Base-by-base conservation (phyloP, 2,113 vertebrate genomes). In the Hiodon alosoides region DNA sequence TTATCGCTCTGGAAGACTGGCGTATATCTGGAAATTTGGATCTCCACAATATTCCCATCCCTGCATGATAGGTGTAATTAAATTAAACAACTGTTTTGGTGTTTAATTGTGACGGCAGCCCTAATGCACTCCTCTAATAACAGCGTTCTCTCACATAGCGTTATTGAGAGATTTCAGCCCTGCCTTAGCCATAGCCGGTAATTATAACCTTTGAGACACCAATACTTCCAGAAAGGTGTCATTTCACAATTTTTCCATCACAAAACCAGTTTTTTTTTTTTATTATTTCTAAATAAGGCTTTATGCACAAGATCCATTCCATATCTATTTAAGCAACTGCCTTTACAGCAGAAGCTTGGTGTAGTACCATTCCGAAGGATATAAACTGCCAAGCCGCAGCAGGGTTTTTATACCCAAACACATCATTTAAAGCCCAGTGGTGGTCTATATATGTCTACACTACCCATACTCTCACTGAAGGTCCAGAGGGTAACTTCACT, bases 11-110 rank as follows among this genome's bases (percentile, higher is more conserved):
- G 51, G 5, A 62, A 67, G 47, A 50, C 53, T 52, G 17, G 46
- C 46, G 16, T 75, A 72, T 68, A 75, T 80, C 72, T 71, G 17
- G 9, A 58, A 64, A 71, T 31, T 31, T 31, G 31, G 31, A 31
- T 31, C 31, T 31, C 31, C 31, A 31, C 31, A 31, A 31, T 31
- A 31, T 31, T 31, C 0, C 31, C 31, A 31, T 50, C 2, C 10
- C 2, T 50, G 11, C 10, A 13, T 67, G 4, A n/a, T 13, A 6
- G 31, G 31, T 58, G 17, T 47, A 51, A 67, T 74, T n/a, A 65
- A 31, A 71, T 16, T 54, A 52, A 17, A 64, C 8, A 10, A 54
- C 4, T 67, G 7, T 47, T 59, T 47, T 31, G 13, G 9, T 71
- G 17, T 58, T 57, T 47, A 50, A 58, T 11, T 11, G 7, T 10